Conservation (phyloP, 1,140 invertebrate species). For the Hyposmocoma kahamanoa region DNA sequence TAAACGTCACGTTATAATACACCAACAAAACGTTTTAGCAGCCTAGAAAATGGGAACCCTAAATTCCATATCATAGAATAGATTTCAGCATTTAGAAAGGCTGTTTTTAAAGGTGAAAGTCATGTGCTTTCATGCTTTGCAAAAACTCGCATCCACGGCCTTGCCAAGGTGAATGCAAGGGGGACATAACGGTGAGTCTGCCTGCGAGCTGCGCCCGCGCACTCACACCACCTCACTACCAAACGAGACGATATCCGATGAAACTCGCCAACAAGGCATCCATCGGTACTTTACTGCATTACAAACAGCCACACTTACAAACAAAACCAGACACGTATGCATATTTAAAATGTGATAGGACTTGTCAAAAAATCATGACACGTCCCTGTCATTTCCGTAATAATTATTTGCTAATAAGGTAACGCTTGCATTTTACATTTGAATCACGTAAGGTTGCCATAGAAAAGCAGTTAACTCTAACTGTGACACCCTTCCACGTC, state of each 20-base stretch:
- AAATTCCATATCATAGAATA: constrained; percentile 31
- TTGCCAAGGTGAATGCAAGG: constrained; percentile 70
- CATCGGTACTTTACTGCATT: constrained; percentile 13
- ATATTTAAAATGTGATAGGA: too few species aligned
- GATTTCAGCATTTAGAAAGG: constrained; percentile 63
- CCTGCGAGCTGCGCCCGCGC: constrained; percentile 30
- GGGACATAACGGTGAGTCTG: constrained; percentile 66
- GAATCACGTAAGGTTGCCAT: constrained; percentile 38
- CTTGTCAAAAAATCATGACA: too few species aligned
- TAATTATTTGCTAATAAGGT: constrained; percentile 46
- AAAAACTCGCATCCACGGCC: constrained; percentile 70
- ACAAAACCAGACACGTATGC: too few species aligned
- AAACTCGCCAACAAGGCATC: constrained; percentile 14
- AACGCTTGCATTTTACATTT: constrained; percentile 42
- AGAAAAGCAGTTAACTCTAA: constrained; percentile 38
- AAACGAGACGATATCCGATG: constrained; percentile 17
- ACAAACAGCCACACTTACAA: constrained; percentile 14
- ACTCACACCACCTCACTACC: constrained; percentile 23
- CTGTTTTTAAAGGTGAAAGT: constrained; percentile 65
- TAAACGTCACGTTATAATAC: too few species aligned
- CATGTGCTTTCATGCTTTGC: constrained; percentile 62
- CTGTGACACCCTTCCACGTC: constrained; percentile 30
- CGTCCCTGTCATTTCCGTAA: too few species aligned
- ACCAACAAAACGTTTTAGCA: too few species aligned
- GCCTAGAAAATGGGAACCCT: constrained; percentile 19